Conservation (phyloP, 2,888 invertebrate genomes). For the Cyclophora albipunctata region DNA sequence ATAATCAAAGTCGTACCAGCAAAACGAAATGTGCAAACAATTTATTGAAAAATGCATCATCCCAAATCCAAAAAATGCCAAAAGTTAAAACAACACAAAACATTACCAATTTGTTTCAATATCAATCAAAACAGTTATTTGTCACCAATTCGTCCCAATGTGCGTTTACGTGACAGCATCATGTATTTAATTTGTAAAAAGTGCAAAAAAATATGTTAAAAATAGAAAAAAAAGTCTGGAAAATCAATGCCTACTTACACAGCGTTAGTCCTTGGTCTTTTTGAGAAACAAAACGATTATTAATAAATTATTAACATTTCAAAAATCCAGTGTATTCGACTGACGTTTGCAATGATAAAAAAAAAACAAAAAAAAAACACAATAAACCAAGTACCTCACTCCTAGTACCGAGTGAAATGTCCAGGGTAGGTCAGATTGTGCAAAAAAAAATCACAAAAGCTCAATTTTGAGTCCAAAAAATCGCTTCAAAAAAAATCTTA, state of each 20-base stretch:
- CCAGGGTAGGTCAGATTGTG: conserved; percentile 49
- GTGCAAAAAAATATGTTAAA: conserved; percentile 37
- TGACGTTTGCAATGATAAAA: conserved; percentile 37
- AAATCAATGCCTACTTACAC: conserved; percentile 45
- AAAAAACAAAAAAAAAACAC: conserved; percentile 38
- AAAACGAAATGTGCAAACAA: not conserved
- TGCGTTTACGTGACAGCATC: conserved; percentile 43
- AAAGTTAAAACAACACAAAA: conserved; percentile 26
- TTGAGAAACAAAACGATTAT: conserved; percentile 26
- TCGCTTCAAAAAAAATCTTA: conserved; percentile 40
- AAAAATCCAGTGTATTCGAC: conserved; percentile 54
- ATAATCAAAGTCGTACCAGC: no score
- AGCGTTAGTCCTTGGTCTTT: conserved; percentile 51
- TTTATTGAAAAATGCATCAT: not conserved
- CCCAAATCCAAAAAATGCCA: conserved; percentile 5
- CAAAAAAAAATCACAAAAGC: conserved; percentile 65
- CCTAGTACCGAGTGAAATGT: conserved; percentile 63
- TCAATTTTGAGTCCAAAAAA: conserved; percentile 66
- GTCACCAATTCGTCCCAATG: conserved; percentile 49
- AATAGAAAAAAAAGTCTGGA: conserved; percentile 17
- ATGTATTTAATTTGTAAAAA: conserved; percentile 41
- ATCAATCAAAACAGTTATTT: conserved; percentile 15
- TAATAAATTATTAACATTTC: conserved; percentile 17
- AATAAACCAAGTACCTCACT: conserved; percentile 57
- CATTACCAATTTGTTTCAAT: conserved; percentile 39